Evolutionary conservation across 2,888 invertebrate genomes (phyloP).

Genomic region (Lasioglossum marginatum): DNA sequence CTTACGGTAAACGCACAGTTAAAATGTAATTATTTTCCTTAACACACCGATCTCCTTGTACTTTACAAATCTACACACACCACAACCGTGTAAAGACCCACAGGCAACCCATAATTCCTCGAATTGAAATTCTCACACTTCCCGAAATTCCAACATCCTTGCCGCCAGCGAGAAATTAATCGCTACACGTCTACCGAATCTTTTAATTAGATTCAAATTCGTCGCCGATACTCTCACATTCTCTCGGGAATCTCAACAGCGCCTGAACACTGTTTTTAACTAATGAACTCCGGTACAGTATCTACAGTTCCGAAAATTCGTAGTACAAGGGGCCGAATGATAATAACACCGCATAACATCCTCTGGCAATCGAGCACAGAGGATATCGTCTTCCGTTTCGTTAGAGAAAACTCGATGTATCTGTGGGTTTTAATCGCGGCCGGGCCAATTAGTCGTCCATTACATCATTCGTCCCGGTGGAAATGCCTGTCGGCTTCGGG

Average conservation of each 20-base stretch:
- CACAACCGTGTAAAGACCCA: neutral
- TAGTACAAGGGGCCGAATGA: neutral
- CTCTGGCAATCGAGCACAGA: neutral
- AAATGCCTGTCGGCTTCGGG: conserved; percentile 25
- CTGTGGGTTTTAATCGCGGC: conserved; percentile 41
- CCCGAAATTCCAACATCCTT: neutral
- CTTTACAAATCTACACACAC: neutral
- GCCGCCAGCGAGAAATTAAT: neutral
- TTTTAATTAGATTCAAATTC: neutral
- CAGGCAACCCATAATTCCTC: neutral
- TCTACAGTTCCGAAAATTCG: neutral
- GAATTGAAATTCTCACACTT: neutral
- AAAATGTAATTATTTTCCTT: neutral
- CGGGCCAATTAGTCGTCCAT: conserved; percentile 61
- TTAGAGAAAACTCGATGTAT: conserved; percentile 44
- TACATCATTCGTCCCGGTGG: conserved; percentile 62
- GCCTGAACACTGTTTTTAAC: neutral
- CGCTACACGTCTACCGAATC: neutral
- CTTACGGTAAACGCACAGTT: neutral
- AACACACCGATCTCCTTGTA: neutral
- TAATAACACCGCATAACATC: neutral
- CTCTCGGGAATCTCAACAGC: neutral
- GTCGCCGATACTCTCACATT: neutral
- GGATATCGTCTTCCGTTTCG: conserved; percentile 34
- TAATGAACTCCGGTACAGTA: neutral